Conservation (phyloP, 2,113 vertebrate species). For the Dicrurus megarhynchus region DNA sequence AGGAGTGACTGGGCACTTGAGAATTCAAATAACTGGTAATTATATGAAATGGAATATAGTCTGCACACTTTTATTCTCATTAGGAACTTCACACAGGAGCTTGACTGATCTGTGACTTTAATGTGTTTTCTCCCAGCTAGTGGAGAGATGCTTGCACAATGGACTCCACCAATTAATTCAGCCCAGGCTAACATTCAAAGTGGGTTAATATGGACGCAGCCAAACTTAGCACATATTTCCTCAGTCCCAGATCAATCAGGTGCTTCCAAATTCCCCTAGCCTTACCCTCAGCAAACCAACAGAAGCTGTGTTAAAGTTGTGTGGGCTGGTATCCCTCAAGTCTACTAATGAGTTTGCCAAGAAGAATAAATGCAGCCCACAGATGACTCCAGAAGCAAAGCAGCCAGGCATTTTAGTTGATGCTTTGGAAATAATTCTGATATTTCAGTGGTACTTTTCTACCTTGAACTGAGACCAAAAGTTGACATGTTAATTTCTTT, state of each 20-base stretch:
- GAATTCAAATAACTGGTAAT: background rate
- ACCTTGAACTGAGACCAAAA: background rate
- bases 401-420: background rate
- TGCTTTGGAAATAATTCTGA: background rate
- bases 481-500: background rate
- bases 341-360: background rate
- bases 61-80: constrained; percentile 2
- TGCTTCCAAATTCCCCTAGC: background rate
- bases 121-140: constrained; percentile 5
- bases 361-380: background rate
- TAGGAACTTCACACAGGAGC: constrained; percentile 40
- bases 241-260: background rate
- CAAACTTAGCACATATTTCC: background rate
- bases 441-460: background rate
- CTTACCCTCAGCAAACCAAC: background rate
- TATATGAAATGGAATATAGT: background rate
- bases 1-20: background rate
- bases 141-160: background rate
- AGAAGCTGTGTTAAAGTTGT: background rate
- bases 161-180: background rate
- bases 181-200: background rate
- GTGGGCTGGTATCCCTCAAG: background rate
- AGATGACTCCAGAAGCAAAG: background rate
- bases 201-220: background rate
- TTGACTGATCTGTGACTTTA: constrained; percentile 22